Conservation (phyloP, 1,140 invertebrate genomes). For the Campoletis sonorensis region DNA sequence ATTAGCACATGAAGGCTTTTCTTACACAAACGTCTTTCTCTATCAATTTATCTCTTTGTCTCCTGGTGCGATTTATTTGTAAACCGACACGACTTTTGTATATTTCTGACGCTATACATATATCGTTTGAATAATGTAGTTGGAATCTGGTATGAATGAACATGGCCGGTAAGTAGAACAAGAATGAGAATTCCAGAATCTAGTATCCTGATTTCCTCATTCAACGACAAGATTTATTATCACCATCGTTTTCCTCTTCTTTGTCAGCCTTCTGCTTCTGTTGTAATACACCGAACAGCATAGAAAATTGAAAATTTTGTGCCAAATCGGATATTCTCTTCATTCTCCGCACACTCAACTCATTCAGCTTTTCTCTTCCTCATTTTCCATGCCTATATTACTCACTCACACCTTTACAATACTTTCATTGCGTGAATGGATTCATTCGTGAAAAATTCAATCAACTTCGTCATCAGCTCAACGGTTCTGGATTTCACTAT, state of each 20-base stretch:
- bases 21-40: background rate
- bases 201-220: slow-evolving; percentile 20
- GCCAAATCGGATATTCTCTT: slow-evolving; percentile 7
- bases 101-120: background rate
- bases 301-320: background rate
- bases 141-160: slow-evolving; percentile 6
- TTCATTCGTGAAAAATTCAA: background rate
- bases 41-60: slow-evolving; percentile 22
- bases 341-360: no score
- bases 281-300: slow-evolving; percentile 17
- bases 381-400: slow-evolving; percentile 17
- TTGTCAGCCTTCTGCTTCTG: background rate
- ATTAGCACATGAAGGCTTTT: background rate
- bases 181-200: slow-evolving; percentile 19
- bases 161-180: background rate
- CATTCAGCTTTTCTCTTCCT: no score
- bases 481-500: background rate
- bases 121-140: background rate
- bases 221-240: slow-evolving; percentile 35
- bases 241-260: slow-evolving; percentile 1
- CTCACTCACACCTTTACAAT: background rate
- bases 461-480: background rate
- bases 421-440: slow-evolving; percentile 9
- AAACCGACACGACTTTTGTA: slow-evolving; percentile 12
- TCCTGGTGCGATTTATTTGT: background rate